Percentiles rank a stretch among this genome's conserved stretches.
Evolutionary conservation across 2,113 vertebrate species (phyloP).

Genomic region (Dipodomys spectabilis): DNA sequence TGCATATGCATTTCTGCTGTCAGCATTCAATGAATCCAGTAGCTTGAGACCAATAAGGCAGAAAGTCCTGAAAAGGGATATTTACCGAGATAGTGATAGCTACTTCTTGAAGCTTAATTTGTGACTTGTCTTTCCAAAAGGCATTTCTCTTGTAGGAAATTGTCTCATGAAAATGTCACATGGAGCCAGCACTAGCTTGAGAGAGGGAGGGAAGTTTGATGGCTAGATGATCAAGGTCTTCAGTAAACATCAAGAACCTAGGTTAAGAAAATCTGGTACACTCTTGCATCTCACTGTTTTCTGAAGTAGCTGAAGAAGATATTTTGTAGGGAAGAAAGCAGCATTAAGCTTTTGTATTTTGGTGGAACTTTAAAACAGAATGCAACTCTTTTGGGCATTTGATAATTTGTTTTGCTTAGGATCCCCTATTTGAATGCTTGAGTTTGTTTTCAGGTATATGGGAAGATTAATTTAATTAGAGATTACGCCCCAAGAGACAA

Average conservation of each 20-base stretch:
- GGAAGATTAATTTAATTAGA: conserved; percentile 52
- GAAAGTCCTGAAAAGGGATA: neutral
- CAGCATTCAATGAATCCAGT: neutral
- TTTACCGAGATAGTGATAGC: neutral
- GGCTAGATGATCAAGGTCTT: neutral
- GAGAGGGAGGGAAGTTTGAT: neutral
- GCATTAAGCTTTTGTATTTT: neutral
- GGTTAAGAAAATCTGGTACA: neutral
- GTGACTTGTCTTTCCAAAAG: conserved; percentile 32
- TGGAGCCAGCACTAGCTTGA: neutral
- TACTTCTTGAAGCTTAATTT: neutral
- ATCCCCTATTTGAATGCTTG: conserved; percentile 40
- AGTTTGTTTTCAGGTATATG: conserved; percentile 17
- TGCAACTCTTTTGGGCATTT: conserved; percentile 31
- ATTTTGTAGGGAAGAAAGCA: conserved; percentile 4
- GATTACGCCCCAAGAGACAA: conserved; percentile 8
- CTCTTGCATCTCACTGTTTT: conserved; percentile 29
- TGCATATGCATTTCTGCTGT: neutral
- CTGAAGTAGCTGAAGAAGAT: neutral
- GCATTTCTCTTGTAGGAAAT: neutral
- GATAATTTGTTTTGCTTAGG: conserved; percentile 1
- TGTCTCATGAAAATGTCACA: neutral
- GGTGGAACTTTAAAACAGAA: neutral
- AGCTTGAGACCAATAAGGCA: conserved; percentile 1
- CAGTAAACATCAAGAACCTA: neutral